Base-by-base conservation (phyloP, 2,888 invertebrate genomes). In the Malachius bipustulatus region DNA sequence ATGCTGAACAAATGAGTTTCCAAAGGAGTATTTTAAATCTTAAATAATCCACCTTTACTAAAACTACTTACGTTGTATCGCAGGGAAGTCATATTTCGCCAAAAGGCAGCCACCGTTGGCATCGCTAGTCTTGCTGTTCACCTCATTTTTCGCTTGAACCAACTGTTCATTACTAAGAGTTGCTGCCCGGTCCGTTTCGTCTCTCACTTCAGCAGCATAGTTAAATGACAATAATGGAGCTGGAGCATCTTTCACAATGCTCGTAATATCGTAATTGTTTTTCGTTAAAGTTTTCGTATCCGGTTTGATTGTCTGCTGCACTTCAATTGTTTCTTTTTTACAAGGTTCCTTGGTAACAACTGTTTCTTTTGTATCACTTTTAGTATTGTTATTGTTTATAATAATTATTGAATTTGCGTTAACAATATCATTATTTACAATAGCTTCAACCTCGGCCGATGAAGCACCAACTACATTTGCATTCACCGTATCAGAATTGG, bases 131-230 rank as follows among this genome's bases (percentile, higher is more conserved):
- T 60, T 60, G 37, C 51, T 46, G 39, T 62, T 61, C 12, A 49
- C 57, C 39, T 62, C 60, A 43, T 58, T 63, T 43, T 58, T 62
- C 2, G 55, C 59, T 42, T 57, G 57, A 11, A 60, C 58, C 30
- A 61, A 41, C 45, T 61, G 62, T 27, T 63, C 63, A 33, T 54
- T 57, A 14, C 45, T 47, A 3, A 49, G 37, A n/a, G n/a, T n/a
- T 6, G 48, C 35, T 2, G 48, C 47, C 39, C 57, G 51, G 39
- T 63, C 63, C 14, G 54, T 50, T 40, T 63, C 63, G 41, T 60
- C 59, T 32, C 51, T 46, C 14, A 36, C 24, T 19, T 19, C 24
- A 6, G 6, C 24, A 19, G 24, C 24, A 8, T 19, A 6, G 24
- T 6, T 6, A 30, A 11, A 30, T 36, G 9, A 33, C 24, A 8